Evolutionary conservation across 2,113 vertebrate species (phyloP), one percentile per base, ranked within the genome.

Genomic region (Gymnarchus niloticus): DNA sequence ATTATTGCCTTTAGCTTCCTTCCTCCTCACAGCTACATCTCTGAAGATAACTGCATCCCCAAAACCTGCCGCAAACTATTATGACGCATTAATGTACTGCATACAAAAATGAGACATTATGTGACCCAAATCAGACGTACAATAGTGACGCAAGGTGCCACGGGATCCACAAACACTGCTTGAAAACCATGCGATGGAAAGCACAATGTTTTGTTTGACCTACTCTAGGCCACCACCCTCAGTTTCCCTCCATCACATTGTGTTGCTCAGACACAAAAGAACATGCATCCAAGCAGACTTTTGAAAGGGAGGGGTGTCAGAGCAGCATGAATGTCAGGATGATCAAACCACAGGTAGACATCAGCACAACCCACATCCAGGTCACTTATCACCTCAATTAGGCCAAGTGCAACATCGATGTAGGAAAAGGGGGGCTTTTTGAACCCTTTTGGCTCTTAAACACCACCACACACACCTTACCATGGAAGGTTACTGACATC

Each of bases 1-100:
- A 80, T 90, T 89, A 90, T 87, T 88, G 84, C 89, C 76, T 86
- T 88, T 88, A 87, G 25, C 83, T 91, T 91, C 91, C 90, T 91
- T 90, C 86, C 88, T 86, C 23, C 12, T 49, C 56, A 85, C 87
- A 17, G 21, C 87, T 86, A 76, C 77, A 86, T 88, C 83, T 88
- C 76, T 82, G 41, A 73, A 73, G 19, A 1, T 17, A 5, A 37
- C 33, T 41, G 37, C 19, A 73, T 37, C 65, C 33, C 12, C 65
- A 73, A 73, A 33, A 73, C 14, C 65, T 41, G n/a, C n/a, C n/a
- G n/a, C 33, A 69, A 69, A 3, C 41, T 73, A 73, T 73, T 73
- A 73, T 17, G 37, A 73, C 2, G 65, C 33, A 73, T 73, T 17
- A 73, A 73, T 19, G 65, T 73, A 19, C 33, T 41, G 14, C 14